phyloP scores from a whole-genome alignment of 2,888 invertebrate species.

The Agonopterix subpropinquella region DNA sequence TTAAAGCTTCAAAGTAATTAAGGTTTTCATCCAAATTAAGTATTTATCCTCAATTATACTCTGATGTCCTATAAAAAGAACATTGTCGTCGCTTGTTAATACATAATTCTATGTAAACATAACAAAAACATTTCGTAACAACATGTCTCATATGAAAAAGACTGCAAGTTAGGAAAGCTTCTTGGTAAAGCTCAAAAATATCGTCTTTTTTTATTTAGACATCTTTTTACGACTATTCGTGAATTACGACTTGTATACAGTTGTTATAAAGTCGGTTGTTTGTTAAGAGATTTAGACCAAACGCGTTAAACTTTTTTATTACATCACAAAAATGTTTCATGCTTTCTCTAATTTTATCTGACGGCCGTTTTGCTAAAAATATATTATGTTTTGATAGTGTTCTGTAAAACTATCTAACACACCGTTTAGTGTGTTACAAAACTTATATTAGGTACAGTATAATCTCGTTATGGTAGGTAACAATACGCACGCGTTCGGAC shows the following conservation, averaged over 20 bases:
- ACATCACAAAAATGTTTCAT: conserved; percentile 28
- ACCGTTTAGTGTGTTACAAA: no score
- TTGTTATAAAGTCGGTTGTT: conserved; percentile 16
- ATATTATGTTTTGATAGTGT: neutral
- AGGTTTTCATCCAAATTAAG: no score
- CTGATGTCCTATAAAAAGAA: no score
- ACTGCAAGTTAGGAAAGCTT: conserved; percentile 11
- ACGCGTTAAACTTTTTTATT: conserved; percentile 32
- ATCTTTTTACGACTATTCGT: conserved; percentile 19
- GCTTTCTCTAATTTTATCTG: conserved; percentile 30
- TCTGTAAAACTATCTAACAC: no score
- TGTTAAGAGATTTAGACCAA: conserved; percentile 24
- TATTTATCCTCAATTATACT: no score
- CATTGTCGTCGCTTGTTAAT: no score
- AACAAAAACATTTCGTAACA: conserved; percentile 4
- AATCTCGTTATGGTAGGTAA: no score
- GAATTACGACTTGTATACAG: conserved; percentile 20
- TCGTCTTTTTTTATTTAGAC: conserved; percentile 9
- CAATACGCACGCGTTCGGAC: no score
- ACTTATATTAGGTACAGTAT: no score
- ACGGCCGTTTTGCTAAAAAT: neutral
- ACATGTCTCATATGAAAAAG: conserved; percentile 5
- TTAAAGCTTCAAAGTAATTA: no score
- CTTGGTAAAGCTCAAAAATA: conserved; percentile 19
- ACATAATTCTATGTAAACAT: no score